These are phyloP conservation scores for Egretta garzetta DNA, from an alignment of 2,113 vertebrate genomes.

Conservation along the genomic window DNA sequence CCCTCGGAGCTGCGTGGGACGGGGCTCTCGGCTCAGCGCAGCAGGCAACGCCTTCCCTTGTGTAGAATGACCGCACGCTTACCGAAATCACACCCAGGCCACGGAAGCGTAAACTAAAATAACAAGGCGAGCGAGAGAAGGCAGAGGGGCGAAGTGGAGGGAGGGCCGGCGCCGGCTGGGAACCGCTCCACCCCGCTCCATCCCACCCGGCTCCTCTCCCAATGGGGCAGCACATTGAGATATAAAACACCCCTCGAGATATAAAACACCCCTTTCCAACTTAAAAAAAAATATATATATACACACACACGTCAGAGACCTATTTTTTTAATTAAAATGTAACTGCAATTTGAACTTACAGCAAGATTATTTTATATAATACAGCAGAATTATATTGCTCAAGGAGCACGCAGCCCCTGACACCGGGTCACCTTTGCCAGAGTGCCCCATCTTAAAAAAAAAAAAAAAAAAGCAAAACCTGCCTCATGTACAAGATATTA, in stretches of 20 bases:
- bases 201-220: neutral
- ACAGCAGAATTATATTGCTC: neutral
- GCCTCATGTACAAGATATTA: accelerated
- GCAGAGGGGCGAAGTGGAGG: neutral
- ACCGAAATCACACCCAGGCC: neutral
- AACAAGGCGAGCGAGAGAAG: neutral
- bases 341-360: neutral
- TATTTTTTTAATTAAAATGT: neutral
- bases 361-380: neutral
- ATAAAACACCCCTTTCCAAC: neutral
- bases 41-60: neutral
- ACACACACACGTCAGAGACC: neutral
- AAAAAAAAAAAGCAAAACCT: no score
- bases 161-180: neutral
- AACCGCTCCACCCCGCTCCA: accelerated
- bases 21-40: neutral
- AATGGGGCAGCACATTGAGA: neutral
- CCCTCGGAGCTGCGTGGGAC: neutral
- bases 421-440: no score
- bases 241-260: neutral
- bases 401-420: neutral
- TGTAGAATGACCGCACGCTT: neutral
- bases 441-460: no score
- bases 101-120: neutral
- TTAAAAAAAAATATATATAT: neutral